Percentiles rank a stretch among this genome's conserved stretches.
Conservation (phyloP, 2,797 vertebrate genomes). For the Echeneis naucrates region DNA sequence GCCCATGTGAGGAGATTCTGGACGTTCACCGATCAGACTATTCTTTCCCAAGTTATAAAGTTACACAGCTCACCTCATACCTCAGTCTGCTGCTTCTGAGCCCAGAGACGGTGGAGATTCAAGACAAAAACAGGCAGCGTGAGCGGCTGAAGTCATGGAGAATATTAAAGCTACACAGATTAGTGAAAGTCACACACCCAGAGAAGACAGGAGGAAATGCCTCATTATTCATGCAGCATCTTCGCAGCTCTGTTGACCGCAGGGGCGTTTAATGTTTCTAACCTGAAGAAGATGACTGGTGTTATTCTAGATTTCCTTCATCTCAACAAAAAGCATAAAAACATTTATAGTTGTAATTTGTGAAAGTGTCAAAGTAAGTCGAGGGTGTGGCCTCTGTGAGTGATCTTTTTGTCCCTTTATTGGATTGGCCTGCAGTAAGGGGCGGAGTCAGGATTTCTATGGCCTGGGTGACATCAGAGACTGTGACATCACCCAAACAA, state of each 20-base stretch:
- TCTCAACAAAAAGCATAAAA: background rate
- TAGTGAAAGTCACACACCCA: slow-evolving; percentile 2
- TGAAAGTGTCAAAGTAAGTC: no score
- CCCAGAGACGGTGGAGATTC: slow-evolving; percentile 6
- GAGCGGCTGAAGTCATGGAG: slow-evolving; percentile 15
- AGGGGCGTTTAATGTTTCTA: background rate
- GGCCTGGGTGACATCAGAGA: no score
- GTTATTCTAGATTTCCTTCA: no score
- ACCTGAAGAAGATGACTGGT: background rate
- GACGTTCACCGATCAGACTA: slow-evolving; percentile 44
- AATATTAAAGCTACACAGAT: background rate
- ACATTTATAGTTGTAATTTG: no score
- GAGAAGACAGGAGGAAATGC: background rate
- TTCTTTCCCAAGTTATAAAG: slow-evolving; percentile 34
- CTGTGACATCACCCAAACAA: no score
- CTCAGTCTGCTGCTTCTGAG: slow-evolving; percentile 37
- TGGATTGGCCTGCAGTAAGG: no score
- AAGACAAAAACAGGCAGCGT: slow-evolving; percentile 56
- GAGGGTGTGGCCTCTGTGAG: no score
- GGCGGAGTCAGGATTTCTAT: no score
- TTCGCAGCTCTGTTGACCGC: background rate
- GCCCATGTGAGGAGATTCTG: slow-evolving; percentile 15
- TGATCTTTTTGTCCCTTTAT: no score
- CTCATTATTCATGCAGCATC: background rate
- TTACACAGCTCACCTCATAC: slow-evolving; percentile 23